A percentile compares a stretch with the other conserved stretches of the same genome.
These are phyloP conservation scores for Phyto melanocephala DNA, from an alignment of 2,888 invertebrate genomes.

Conservation along the genomic window DNA sequence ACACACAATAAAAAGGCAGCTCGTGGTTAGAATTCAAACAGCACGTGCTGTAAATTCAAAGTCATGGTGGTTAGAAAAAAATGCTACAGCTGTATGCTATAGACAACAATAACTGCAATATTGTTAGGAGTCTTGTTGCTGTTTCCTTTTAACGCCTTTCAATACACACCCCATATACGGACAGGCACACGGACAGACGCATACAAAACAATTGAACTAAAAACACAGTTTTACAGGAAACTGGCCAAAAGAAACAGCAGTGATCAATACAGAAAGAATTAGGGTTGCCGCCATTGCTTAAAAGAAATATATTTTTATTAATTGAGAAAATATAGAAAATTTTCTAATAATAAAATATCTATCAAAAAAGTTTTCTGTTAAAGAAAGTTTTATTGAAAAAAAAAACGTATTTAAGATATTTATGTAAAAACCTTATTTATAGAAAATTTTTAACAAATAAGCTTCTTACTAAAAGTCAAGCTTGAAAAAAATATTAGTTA, in stretches of 20 bases:
- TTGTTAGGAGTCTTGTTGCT: constrained; percentile 12
- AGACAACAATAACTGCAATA: constrained; percentile 24
- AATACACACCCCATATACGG: neutral
- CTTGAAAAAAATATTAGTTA: too few relatives aligned
- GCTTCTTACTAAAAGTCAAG: too few relatives aligned
- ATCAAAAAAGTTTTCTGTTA: too few relatives aligned
- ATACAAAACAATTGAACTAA: neutral
- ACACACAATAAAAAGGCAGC: constrained; percentile 6
- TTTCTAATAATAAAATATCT: too few relatives aligned
- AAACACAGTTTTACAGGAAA: constrained; percentile 34
- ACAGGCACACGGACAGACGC: neutral
- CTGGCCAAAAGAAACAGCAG: constrained; percentile 38
- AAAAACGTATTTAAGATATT: too few relatives aligned
- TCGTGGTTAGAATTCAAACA: constrained; percentile 45
- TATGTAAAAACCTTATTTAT: too few relatives aligned
- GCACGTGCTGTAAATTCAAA: constrained; percentile 49
- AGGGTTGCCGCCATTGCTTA: too few relatives aligned
- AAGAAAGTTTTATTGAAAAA: too few relatives aligned
- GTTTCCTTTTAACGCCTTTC: constrained; percentile 43
- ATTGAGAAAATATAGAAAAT: too few relatives aligned
- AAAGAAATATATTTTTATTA: too few relatives aligned
- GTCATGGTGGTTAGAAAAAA: constrained; percentile 22
- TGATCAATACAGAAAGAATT: too few relatives aligned
- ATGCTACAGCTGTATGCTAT: neutral
- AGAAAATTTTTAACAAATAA: too few relatives aligned